Evolutionary conservation across 2,888 invertebrate species (phyloP), one percentile per base, ranked within the genome.

Genomic region (Nasonovia ribisnigri): DNA sequence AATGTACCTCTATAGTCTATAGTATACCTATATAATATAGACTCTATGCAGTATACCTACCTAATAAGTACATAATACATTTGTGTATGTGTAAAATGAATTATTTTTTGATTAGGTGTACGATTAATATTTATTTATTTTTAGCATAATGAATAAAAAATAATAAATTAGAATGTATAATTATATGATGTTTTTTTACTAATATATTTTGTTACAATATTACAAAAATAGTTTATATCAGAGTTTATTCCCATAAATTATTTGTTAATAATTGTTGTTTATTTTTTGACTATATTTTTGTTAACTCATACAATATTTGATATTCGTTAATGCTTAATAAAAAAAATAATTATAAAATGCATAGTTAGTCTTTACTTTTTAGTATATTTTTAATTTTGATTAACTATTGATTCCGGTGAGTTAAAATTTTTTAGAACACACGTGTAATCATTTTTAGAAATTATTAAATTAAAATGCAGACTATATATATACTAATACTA

Each of bases 191-290:
- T 20, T 77, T 77, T 77, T 8, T 77, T 36, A 77, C 77, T 16
- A 77, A 77, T 77, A 20, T 77, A 36, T 77, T 67, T 77, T 36
- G 77, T 77, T 77, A 36, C 36, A 86, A 46, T 86, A 86, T 86
- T 86, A 43, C 46, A 86, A 60, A n/a, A 20, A 43, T 90, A 46
- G 51, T 67, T 46, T n/a, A 90, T 46, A 67, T 60, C 46, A 46
- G n/a, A 89, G 90, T 90, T 90, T 43, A 77, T 77, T 77, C 20
- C 3, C 36, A 0, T 20, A 77, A 36, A 77, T 77, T 6, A 36
- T 36, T 77, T 77, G 36, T 77, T 77, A n/a, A 67, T 67, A n/a
- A 43, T 90, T 60, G 90, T 67, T 90, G 46, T 67, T 60, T n/a
- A 4, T 46, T 46, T 86, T 20, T 77, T 77, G 8, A 77, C 36